Conservation (phyloP, 1,140 invertebrate genomes). For the Sycobia sp. region DNA sequence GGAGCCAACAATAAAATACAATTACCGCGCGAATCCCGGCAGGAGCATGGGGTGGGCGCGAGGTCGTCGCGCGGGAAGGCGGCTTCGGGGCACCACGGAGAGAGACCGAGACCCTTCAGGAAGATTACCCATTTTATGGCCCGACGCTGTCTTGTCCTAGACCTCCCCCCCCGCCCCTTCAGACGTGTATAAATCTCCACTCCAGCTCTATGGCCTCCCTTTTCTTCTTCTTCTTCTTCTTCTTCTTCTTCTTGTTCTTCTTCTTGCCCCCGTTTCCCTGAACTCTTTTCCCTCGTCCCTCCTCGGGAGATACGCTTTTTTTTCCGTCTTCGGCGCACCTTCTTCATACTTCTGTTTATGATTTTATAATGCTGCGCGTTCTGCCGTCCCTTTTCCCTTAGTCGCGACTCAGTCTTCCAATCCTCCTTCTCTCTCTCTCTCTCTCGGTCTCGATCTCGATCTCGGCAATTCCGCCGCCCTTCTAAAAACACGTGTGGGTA, state of each 20-base stretch:
- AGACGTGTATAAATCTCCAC: conserved; percentile 26
- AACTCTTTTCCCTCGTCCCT: background rate
- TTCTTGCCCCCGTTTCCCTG: too few relatives aligned
- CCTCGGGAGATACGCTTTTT: background rate
- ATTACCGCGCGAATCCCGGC: conserved; percentile 34
- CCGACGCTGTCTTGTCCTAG: conserved; percentile 13
- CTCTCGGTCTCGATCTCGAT: too few relatives aligned
- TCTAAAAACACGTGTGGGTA: background rate
- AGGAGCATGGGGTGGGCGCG: background rate
- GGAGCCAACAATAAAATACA: conserved; percentile 38
- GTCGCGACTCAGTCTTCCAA: too few relatives aligned
- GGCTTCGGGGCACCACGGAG: too few relatives aligned
- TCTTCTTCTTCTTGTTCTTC: too few relatives aligned
- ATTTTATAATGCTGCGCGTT: conserved; percentile 19
- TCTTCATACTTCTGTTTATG: conserved; percentile 19
- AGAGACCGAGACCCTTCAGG: too few relatives aligned
- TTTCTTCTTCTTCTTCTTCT: background rate
- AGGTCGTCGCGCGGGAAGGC: conserved; percentile 8
- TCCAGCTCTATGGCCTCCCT: background rate
- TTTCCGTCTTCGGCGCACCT: conserved; percentile 1
- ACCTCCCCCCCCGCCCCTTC: too few relatives aligned
- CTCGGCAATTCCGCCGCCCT: too few relatives aligned
- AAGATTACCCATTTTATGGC: conserved; percentile 35
- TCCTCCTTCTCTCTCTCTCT: too few relatives aligned
- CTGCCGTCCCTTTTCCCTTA: background rate